Base-by-base conservation (phyloP, 1,140 invertebrate genomes). In the Macrocentrus cingulum region DNA sequence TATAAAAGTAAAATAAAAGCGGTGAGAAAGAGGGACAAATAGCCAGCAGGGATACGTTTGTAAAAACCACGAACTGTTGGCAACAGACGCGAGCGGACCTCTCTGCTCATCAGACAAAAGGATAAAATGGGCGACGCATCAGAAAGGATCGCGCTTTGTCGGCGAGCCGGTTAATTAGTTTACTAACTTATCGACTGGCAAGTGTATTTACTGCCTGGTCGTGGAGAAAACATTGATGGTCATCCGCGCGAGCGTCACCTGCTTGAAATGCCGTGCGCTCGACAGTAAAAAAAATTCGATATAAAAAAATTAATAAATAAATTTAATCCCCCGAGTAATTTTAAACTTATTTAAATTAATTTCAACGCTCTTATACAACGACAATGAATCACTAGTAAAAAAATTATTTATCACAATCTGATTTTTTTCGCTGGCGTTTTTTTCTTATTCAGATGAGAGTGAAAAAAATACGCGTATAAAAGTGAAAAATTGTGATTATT, bases 111-210 rank as follows among this genome's bases (percentile, higher is more conserved):
- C 66, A 64, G 66, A 29, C 25, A 29, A 29, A 29, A 29, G 25
- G 25, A 29, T 29, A 13, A 19, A 41, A 18, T 37, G 34, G 41
- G 36, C 11, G 6, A 20, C 9, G 52, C 18, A 29, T 11, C 7
- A 6, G 25, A 32, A 45, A 55, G 52, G 51, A 39, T 9, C 42
- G 37, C 19, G 19, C 77, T 79, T 80, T 78, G 77, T 78, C 76
- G 77, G 76, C 76, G 65, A 69, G 20, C 61, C 64, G 70, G 74
- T 75, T 80, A 79, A 80, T 80, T 79, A 79, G 76, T 80, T 80
- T 78, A 79, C 76, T 75, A 77, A 77, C 74, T 79, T 80, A 80
- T 79, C 71, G 76, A 75, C 67, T 67, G 66, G 62, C 59, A 60
- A 61, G 58, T 61, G 69, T 75, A 72, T 75, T 71, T 71, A 71